A percentile compares a stretch with the other conserved stretches of the same genome.
Conservation (phyloP, 2,113 vertebrate genomes). For the Oryctolagus cuniculus region DNA sequence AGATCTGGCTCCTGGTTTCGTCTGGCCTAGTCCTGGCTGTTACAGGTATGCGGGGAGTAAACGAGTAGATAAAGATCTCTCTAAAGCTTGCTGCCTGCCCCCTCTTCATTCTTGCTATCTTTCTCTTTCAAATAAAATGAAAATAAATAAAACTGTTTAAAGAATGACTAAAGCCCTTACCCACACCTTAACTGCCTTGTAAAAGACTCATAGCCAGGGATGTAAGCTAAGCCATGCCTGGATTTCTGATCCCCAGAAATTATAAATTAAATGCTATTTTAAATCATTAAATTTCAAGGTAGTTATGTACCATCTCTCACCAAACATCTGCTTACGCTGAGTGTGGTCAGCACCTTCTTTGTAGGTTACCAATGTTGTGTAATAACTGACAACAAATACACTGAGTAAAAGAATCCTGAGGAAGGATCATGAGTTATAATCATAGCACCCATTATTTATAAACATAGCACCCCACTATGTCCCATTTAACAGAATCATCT, state of each 20-base stretch:
- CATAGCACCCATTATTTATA: slow-evolving; percentile 14
- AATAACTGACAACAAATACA: neutral
- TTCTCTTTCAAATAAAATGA: too few relatives aligned
- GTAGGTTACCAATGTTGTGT: neutral
- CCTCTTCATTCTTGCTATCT: too few relatives aligned
- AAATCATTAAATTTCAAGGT: neutral
- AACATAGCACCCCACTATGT: neutral
- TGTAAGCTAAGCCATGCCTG: neutral
- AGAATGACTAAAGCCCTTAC: neutral
- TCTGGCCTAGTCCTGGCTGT: too few relatives aligned
- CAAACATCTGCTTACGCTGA: too few relatives aligned
- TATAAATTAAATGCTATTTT: neutral
- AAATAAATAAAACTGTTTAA: too few relatives aligned
- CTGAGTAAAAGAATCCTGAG: neutral
- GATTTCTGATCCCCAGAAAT: neutral
- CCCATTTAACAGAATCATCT: neutral
- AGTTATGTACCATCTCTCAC: neutral
- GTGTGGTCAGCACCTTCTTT: too few relatives aligned
- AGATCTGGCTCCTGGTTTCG: too few relatives aligned
- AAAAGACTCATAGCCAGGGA: neutral
- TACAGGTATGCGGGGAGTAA: too few relatives aligned
- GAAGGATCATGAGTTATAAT: neutral
- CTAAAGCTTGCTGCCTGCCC: too few relatives aligned
- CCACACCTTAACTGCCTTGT: neutral
- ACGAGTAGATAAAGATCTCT: too few relatives aligned